Evolutionary conservation across 2,113 vertebrate species (phyloP).

Genomic region (Lonchura striata): DNA sequence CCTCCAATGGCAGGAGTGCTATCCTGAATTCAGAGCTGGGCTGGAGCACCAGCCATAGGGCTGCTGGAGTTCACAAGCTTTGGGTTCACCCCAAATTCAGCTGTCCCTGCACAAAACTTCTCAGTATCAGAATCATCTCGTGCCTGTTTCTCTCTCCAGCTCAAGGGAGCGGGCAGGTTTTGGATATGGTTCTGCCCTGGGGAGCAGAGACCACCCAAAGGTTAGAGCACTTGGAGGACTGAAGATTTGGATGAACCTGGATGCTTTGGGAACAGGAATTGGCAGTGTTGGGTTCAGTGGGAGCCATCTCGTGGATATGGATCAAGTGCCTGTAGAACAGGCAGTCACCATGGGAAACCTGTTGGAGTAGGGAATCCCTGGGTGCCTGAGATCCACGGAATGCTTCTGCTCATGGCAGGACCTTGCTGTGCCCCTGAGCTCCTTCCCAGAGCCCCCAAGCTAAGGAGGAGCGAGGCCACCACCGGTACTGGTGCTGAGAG

Average conservation of each 20-base stretch:
- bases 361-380: rapidly evolving
- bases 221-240: not conserved
- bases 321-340: not conserved
- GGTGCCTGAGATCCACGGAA: not conserved
- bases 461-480: rapidly evolving
- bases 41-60: not conserved
- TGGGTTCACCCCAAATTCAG: not conserved
- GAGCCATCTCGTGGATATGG: rapidly evolving
- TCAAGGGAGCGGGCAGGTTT: not conserved
- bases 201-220: not conserved
- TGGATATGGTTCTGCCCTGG: not conserved
- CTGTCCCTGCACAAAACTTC: not conserved
- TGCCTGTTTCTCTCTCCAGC: not conserved
- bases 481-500: not conserved
- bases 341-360: not conserved
- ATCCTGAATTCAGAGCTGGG: not conserved
- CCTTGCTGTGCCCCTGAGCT: not conserved
- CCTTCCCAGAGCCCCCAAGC: not conserved
- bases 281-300: not conserved
- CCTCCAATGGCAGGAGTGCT: not conserved
- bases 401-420: not conserved
- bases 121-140: rapidly evolving
- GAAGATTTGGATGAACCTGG: not conserved
- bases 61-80: not conserved
- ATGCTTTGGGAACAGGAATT: not conserved